A percentile compares a stretch with the other conserved stretches of the same genome.
These are phyloP conservation scores for Melopsittacus undulatus DNA, from an alignment of 2,797 vertebrate genomes.

Conservation along the genomic window DNA sequence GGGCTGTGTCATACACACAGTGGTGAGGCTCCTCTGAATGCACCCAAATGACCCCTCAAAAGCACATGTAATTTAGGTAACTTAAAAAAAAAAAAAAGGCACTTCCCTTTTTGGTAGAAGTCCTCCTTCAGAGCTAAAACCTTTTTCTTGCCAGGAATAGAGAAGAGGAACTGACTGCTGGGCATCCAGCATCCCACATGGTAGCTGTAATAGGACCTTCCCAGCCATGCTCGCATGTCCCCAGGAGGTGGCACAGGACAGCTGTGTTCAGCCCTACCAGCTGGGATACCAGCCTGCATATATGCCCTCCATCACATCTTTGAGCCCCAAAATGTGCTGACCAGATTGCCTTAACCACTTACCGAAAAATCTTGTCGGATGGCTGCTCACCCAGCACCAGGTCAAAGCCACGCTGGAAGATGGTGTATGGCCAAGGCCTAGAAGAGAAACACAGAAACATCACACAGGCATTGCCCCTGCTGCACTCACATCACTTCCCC, in stretches of 20 bases:
- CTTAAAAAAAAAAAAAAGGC: neutral
- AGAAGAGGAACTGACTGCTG: neutral
- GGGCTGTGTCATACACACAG: neutral
- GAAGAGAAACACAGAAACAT: conserved; percentile 8
- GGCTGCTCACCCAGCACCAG: conserved; percentile 98
- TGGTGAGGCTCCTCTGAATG: neutral
- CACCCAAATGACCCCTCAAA: neutral
- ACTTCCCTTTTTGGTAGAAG: neutral
- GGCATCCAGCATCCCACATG: neutral
- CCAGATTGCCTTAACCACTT: conserved; percentile 4
- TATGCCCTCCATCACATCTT: accelerated
- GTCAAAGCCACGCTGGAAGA: conserved; percentile 99
- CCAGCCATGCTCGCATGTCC: neutral
- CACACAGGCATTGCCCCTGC: accelerated
- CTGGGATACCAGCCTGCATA: neutral
- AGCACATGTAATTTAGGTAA: neutral
- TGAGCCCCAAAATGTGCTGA: neutral
- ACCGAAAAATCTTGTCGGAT: conserved; percentile 99
- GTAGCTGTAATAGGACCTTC: neutral
- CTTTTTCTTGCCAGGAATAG: accelerated
- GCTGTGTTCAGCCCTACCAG: neutral
- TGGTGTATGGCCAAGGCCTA: conserved; percentile 98
- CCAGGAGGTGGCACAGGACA: conserved; percentile 38
- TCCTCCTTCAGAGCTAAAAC: neutral
- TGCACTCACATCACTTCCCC: neutral